Evolutionary conservation across 2,113 vertebrate genomes (phyloP), one percentile per base, ranked within the genome.

Genomic region (Casuarius casuarius): DNA sequence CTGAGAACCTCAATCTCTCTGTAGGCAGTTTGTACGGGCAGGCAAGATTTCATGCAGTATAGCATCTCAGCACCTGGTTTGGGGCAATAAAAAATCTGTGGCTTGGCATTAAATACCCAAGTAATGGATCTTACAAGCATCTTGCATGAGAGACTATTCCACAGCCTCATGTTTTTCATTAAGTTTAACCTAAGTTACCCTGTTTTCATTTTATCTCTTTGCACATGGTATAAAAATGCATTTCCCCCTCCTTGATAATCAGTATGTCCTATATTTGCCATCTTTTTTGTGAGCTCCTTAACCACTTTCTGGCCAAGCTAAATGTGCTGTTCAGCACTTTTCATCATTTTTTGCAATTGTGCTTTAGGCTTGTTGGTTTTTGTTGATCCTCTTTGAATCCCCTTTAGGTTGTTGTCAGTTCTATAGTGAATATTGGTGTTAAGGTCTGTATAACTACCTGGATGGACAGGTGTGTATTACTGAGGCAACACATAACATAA

Each of bases 21-120:
- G 7, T 56, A 6, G 42, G 40, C 38, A 28, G 40, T 35, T 46
- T 33, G 40, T 56, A n/a, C 31, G 19, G 22, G 40, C 40, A 29
- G 65, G 48, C 19, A 3, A 67, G 51, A 46, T 44, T 44, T 49
- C 35, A 35, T 62, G 40, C 44, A 48, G 38, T 5, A 25, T 12
- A 51, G 12, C 6, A 2, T 4, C 62, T 48, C n/a, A 48, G 61
- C 20, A 16, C 4, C 0, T 19, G 31, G 15, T 1, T 66, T 52
- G 48, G 17, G 52, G 63, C 44, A 68, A 16, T 26, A 59, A 5
- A 40, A 54, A 65, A 25, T 31, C 44, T 80, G 4, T 48, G 4
- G 42, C 1, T 3, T 68, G 35, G 48, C 23, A 3, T 1, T 63
- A 3, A 65, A 72, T 56, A 40, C 29, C 59, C 23, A 42, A 12